Conservation (phyloP, 2,113 vertebrate genomes). For the Siniperca knerii region DNA sequence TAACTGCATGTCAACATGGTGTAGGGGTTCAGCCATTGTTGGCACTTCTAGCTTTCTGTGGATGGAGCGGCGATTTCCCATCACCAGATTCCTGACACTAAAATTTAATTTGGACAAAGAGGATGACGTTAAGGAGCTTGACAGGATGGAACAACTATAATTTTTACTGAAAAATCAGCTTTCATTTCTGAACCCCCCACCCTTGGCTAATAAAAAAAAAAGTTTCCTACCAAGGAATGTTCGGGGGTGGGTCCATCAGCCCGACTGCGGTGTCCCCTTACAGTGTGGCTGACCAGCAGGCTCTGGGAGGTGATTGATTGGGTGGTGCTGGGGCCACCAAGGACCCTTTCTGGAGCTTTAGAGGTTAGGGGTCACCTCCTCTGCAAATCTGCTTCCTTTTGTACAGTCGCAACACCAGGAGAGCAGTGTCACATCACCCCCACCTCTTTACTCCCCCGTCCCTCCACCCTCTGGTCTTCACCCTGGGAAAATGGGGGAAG, state of each 20-base stretch:
- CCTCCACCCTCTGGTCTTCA: slow-evolving; percentile 68
- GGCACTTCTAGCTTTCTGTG: background rate
- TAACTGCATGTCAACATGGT: background rate
- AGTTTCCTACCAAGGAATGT: slow-evolving; percentile 85
- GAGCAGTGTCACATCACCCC: slow-evolving; percentile 89
- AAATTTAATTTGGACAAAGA: slow-evolving; percentile 2
- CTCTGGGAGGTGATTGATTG: slow-evolving; percentile 98
- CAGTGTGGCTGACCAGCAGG: slow-evolving; percentile 90
- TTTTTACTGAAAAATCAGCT: slow-evolving; percentile 26
- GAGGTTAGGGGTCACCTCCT: slow-evolving; percentile 95
- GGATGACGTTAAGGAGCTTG: background rate
- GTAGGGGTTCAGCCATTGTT: background rate
- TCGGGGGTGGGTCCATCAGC: slow-evolving; percentile 72
- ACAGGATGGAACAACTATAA: slow-evolving; percentile 2
- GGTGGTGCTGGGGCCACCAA: slow-evolving; percentile 94
- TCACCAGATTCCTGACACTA: background rate
- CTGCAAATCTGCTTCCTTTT: slow-evolving; percentile 98
- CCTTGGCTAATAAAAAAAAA: background rate
- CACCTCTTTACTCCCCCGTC: slow-evolving; percentile 76
- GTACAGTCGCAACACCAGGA: slow-evolving; percentile 92
- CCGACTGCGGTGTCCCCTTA: slow-evolving; percentile 91
- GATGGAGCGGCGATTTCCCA: background rate
- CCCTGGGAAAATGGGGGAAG: slow-evolving; percentile 92
- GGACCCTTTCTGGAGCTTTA: slow-evolving; percentile 91
- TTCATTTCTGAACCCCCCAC: slow-evolving; percentile 31